Evolutionary conservation across 2,888 invertebrate genomes (phyloP), one percentile per base, ranked within the genome.

Genomic region (Carpatolechia fugitivella): DNA sequence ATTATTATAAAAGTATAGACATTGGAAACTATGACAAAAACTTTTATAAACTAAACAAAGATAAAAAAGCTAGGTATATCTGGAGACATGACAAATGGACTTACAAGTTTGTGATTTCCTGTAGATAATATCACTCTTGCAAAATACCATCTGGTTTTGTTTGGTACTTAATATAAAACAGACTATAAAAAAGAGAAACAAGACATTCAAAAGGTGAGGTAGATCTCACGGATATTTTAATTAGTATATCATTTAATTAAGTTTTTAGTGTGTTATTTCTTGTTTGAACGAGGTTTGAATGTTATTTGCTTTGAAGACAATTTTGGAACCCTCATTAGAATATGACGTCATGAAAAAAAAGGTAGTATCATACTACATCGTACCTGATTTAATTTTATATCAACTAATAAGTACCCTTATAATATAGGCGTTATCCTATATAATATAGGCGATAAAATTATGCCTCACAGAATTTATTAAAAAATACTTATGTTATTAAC

Each of bases 201-300:
- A 20, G 29, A 13, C 20, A 44, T 29, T 41, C 41, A n/a, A 44
- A 44, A 44, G 29, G 29, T 48, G 35, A 49, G 10, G 20, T 33
- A 49, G 33, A 35, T 49, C 49, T 36, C 49, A 49, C 49, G 49
- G 49, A 35, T 49, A 35, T 35, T 20, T 49, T 49, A 49, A 49
- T 49, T 49, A 49, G 35, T 35, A 10, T 20, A 24, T 18, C 11
- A 30, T 1, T 20, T 49, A 49, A 49, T 35, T 30, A 48, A 35
- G 3, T 16, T 33, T 44, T 44, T 44, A 24, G 13, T 44, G 14
- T 7, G 13, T 5, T 20, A 33, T 31, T 50, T 24, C 16, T 13
- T 38, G 30, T 31, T 41, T 31, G 18, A 11, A 18, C 41, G 38
- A 5, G 52, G 18, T 33, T 53, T 14, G 47, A 54, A 24, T 54